Conservation (phyloP, 2,888 invertebrate species). For the Ametastegia equiseti region DNA sequence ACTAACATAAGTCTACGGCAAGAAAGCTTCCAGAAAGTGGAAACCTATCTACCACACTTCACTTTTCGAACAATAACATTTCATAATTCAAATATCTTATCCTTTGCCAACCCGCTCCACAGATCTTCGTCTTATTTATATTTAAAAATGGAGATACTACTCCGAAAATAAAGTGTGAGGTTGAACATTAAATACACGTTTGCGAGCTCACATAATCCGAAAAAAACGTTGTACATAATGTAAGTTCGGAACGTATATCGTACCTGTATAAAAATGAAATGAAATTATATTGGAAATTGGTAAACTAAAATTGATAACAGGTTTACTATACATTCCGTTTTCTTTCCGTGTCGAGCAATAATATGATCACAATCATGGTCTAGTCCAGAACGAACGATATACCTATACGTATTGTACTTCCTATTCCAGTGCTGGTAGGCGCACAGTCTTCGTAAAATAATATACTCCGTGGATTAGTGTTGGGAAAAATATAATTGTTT, state of each 20-base stretch:
- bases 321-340: not conserved
- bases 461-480: not conserved
- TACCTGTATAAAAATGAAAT: not conserved
- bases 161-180: not conserved
- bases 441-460: not conserved
- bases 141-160: not conserved
- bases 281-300: not conserved
- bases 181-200: not conserved
- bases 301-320: not conserved
- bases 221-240: too few species aligned
- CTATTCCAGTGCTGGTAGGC: not conserved
- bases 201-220: not conserved
- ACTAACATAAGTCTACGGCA: not conserved
- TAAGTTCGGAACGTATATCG: too few species aligned
- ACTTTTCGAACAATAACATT: not conserved
- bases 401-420: too few species aligned
- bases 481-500: too few species aligned
- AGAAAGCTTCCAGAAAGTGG: not conserved
- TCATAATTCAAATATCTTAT: not conserved
- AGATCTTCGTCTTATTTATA: not conserved
- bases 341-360: not conserved
- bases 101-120: not conserved
- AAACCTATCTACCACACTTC: not conserved
- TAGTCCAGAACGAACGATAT: not conserved
- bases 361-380: not conserved